These are phyloP conservation scores for Saccostrea cuccullata DNA, from an alignment of 1,140 invertebrate species.

Conservation along the genomic window DNA sequence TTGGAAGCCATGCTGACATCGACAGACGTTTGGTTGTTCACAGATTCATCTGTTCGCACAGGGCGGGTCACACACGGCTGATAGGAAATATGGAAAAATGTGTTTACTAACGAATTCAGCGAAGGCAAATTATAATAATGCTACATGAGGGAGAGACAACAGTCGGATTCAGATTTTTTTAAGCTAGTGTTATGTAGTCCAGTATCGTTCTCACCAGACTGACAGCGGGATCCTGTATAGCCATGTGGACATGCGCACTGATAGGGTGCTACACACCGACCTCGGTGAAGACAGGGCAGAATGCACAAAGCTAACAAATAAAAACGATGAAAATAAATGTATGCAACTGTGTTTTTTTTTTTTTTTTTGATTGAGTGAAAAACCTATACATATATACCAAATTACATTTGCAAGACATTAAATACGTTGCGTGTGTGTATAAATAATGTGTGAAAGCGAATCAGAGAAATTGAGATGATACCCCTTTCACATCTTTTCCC, in stretches of 20 bases:
- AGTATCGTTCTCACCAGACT: slow-evolving; percentile 63
- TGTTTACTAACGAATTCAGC: background rate
- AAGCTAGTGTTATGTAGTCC: no score
- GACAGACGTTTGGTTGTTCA: slow-evolving; percentile 74
- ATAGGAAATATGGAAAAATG: background rate
- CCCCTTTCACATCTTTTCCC: slow-evolving; percentile 71
- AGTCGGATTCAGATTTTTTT: background rate
- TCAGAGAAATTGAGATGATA: background rate
- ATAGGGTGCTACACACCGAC: slow-evolving; percentile 75
- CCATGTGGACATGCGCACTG: slow-evolving; percentile 75
- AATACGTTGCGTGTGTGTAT: no score
- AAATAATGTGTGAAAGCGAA: no score
- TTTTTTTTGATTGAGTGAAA: no score
- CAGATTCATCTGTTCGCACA: slow-evolving; percentile 78
- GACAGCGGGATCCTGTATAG: slow-evolving; percentile 74
- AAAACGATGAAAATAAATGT: background rate
- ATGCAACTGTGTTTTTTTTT: no score
- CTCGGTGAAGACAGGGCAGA: slow-evolving; percentile 78
- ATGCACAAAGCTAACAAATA: slow-evolving; percentile 67
- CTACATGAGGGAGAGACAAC: background rate
- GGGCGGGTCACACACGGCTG: slow-evolving; percentile 69
- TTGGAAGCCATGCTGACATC: slow-evolving; percentile 75
- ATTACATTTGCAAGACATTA: no score
- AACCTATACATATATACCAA: no score
- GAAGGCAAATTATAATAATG: background rate